Percentiles rank a stretch among this genome's conserved stretches.
Evolutionary conservation across 2,888 invertebrate genomes (phyloP).

Genomic region (Tachina grossa): DNA sequence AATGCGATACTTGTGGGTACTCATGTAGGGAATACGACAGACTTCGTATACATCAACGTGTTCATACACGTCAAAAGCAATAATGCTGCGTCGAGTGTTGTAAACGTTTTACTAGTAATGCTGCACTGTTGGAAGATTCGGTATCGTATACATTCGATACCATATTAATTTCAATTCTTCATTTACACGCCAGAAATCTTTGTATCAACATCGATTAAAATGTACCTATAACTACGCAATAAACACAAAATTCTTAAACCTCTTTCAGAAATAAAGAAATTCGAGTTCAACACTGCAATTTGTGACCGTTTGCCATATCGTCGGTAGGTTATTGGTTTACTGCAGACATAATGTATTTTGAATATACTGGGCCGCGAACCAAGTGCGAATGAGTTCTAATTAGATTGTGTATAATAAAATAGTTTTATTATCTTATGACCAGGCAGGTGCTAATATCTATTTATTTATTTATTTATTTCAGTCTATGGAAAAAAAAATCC

Average conservation of each 20-base stretch:
- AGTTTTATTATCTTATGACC: no score
- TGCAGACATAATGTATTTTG: no score
- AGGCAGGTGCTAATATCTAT: no score
- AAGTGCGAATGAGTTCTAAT: no score
- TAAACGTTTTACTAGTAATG: constrained; percentile 71
- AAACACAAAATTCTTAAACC: constrained; percentile 8
- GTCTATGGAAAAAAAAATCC: no score
- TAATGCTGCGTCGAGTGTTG: neutral
- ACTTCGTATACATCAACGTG: constrained; percentile 78
- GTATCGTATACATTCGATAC: constrained; percentile 72
- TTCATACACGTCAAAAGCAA: constrained; percentile 71
- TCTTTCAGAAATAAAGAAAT: neutral
- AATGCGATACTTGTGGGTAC: constrained; percentile 69
- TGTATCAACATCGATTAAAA: constrained; percentile 75
- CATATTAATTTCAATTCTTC: constrained; percentile 74
- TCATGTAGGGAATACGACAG: constrained; percentile 75
- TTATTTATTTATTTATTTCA: no score
- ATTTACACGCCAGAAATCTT: constrained; percentile 75
- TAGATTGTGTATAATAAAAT: no score
- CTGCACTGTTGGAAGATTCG: constrained; percentile 71
- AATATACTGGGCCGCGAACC: no score
- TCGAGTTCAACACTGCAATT: no score
- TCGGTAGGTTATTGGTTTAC: no score
- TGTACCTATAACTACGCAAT: neutral
- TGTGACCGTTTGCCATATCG: no score